Conservation (phyloP, 2,113 vertebrate species). For the Callaeas wilsoni region DNA sequence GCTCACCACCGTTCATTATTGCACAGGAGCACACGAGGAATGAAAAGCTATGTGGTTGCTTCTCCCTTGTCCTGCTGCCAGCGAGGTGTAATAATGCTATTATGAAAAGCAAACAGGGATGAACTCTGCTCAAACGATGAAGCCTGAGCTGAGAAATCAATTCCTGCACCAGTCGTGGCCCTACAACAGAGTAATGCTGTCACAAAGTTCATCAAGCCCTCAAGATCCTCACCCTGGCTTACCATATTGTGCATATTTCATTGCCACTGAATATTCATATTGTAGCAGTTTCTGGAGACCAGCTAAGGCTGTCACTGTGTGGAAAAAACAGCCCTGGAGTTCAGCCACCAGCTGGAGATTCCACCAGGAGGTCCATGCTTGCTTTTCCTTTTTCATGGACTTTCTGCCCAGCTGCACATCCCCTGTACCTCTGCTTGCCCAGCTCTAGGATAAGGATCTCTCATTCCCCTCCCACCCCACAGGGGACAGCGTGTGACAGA, state of each 20-base stretch:
- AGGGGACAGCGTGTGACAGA: rapidly evolving
- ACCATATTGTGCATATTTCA: background rate
- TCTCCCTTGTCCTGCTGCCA: slow-evolving; percentile 43
- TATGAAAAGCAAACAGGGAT: slow-evolving; percentile 46
- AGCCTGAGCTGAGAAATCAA: slow-evolving; percentile 46
- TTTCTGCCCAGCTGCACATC: background rate
- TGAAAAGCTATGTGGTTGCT: background rate
- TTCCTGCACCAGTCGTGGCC: slow-evolving; percentile 25
- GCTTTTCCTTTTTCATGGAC: background rate
- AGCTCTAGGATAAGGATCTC: background rate
- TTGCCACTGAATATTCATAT: slow-evolving; percentile 2
- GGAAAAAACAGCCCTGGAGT: background rate
- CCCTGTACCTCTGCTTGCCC: background rate
- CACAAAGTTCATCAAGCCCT: slow-evolving; percentile 22
- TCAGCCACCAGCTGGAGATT: background rate
- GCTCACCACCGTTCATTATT: background rate
- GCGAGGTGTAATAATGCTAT: slow-evolving; percentile 28
- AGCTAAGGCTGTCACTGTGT: background rate
- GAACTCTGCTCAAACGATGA: slow-evolving; percentile 29
- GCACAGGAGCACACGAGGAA: background rate
- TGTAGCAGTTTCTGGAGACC: background rate
- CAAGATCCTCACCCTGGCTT: background rate
- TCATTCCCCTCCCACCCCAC: rapidly evolving
- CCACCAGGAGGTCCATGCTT: background rate
- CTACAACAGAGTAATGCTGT: slow-evolving; percentile 1